phyloP scores from a whole-genome alignment of 1,140 invertebrate species.

The Pogonomyrmex californicus region DNA sequence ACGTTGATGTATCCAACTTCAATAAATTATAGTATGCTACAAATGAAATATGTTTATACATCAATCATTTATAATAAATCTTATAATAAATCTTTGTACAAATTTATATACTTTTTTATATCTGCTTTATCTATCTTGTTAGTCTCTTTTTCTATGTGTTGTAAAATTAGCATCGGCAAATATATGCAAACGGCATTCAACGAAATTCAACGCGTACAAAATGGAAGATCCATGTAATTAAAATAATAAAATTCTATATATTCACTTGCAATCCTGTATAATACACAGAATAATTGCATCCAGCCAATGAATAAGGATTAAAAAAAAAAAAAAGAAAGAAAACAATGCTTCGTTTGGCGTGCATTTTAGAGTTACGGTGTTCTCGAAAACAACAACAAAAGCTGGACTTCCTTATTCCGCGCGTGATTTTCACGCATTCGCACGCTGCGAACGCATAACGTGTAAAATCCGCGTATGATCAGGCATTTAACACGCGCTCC shows the following conservation, averaged over 20 bases:
- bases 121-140: neutral
- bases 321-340: neutral
- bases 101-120: neutral
- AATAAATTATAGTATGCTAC: conserved; percentile 22
- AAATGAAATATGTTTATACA: neutral
- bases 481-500: conserved; percentile 44
- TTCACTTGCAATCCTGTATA: neutral
- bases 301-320: neutral
- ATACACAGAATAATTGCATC: neutral
- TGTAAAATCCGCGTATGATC: conserved; percentile 36
- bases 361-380: neutral
- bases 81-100: neutral
- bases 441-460: neutral
- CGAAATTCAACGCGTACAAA: neutral
- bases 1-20: conserved; percentile 30
- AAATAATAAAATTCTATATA: conserved; percentile 13
- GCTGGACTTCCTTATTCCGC: conserved; percentile 19
- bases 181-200: neutral
- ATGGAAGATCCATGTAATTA: conserved; percentile 1
- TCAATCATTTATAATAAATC: too few species aligned
- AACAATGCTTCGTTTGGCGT: conserved; percentile 20
- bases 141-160: neutral
- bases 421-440: conserved; percentile 12
- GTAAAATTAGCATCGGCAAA: conserved; percentile 8
- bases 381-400: conserved; percentile 15